phyloP scores from a whole-genome alignment of 2,797 vertebrate species.

The Thunnus albacares region DNA sequence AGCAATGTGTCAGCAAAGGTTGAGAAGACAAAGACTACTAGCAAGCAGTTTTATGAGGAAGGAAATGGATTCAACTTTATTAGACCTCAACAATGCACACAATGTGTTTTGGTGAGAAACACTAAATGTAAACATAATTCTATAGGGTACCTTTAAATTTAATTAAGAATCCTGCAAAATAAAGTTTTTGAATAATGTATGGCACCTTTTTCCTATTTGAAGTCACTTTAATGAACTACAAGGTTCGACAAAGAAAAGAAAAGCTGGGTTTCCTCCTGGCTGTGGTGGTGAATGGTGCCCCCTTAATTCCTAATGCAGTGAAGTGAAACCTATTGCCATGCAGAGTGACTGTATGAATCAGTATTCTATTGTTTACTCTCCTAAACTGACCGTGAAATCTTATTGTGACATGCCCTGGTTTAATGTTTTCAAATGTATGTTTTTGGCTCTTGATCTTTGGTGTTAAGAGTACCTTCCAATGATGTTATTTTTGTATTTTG shows the following conservation, averaged over 20 bases:
- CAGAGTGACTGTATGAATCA: constrained; percentile 9
- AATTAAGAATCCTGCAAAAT: background rate
- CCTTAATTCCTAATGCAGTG: too few species aligned
- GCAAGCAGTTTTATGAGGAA: too few species aligned
- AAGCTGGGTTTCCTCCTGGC: background rate
- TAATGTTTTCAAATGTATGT: background rate
- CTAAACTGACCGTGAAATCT: background rate
- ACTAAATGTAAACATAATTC: too few species aligned
- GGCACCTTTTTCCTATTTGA: background rate
- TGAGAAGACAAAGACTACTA: too few species aligned
- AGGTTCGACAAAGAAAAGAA: background rate
- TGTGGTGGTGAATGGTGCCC: background rate
- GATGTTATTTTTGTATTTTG: constrained; percentile 9
- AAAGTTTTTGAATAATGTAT: background rate
- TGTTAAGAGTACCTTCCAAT: background rate
- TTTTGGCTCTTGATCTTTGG: constrained; percentile 5
- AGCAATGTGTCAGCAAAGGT: too few species aligned
- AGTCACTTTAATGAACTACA: background rate
- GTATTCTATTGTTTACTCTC: background rate
- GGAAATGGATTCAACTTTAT: too few species aligned
- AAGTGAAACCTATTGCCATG: too few species aligned
- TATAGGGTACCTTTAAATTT: background rate
- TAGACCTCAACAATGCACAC: too few species aligned
- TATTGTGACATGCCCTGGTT: constrained; percentile 4
- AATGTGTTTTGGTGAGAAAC: too few species aligned